Base-by-base conservation (phyloP, 2,797 vertebrate species). In the Onychomys leucogaster region DNA sequence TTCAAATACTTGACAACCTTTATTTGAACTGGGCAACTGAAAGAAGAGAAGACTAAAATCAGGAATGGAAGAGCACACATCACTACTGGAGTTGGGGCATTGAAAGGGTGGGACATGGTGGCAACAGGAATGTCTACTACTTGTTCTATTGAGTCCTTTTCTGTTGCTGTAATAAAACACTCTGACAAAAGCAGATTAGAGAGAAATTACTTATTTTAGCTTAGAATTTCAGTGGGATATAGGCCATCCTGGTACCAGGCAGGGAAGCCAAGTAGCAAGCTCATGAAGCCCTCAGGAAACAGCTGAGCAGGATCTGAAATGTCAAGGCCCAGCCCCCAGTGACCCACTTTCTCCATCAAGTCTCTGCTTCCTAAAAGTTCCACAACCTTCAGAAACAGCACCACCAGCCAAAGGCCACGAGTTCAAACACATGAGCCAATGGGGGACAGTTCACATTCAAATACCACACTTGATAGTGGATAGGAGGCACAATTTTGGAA, bases 251-350 rank as follows among this genome's bases (percentile, higher is more conserved):
- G 16, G 17, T 7, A 6, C 6, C 25, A 73, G 49, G 52, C 0
- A 57, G 7, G 19, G 27, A 41, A 14, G 17, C 34, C 32, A 85
- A 5, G 1, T 3, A 41, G 2, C 25, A 75, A 5, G 2, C 59
- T 17, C 14, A 41, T 4, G 5, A 59, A n/a, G 1, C 21, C 11
- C 13, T 69, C 6, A 27, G 43, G 29, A 69, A 86, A 52, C 55
- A 37, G 19, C 9, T 52, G 77, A 55, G 23, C 57, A 76, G 75
- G 41, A 25, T 76, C 14, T 49, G n/a, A 32, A 32, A 32, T 34
- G 11, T 37, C 21, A 25, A 69, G 46, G 32, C 10, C 21, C 43
- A 16, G 0, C 1, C 10, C 2, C 34, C 4, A n/a, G 12, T n/a
- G 32, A 85, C 8, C 2, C 3, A 49, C 11, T 67, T 67, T 19